A percentile compares a stretch with the other conserved stretches of the same genome.
Evolutionary conservation across 2,797 vertebrate species (phyloP).

Genomic region (Leptoclinus maculatus): DNA sequence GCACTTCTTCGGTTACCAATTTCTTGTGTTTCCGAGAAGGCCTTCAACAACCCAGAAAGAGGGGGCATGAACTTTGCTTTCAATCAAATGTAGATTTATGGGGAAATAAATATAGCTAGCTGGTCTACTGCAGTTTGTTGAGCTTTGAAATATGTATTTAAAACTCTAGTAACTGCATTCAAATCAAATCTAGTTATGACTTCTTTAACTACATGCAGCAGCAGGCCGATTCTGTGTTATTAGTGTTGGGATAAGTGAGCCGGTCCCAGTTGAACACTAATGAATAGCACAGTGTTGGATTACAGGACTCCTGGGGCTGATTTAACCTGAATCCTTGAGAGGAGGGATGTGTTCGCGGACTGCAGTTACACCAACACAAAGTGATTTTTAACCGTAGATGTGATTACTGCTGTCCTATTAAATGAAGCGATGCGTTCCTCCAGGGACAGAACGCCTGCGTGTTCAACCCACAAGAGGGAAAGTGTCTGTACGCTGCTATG

Average conservation of each 20-base stretch:
- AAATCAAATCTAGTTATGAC: not conserved
- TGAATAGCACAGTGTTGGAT: constrained; percentile 54
- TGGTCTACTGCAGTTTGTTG: not conserved
- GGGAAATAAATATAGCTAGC: not conserved
- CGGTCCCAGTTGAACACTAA: constrained; percentile 51
- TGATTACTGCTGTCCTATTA: constrained; percentile 49
- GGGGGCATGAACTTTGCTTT: constrained; percentile 16
- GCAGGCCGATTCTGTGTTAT: constrained; percentile 35
- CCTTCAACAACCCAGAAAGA: not conserved
- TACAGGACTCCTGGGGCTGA: constrained; percentile 54
- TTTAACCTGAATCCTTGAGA: constrained; percentile 31
- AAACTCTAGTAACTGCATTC: not conserved
- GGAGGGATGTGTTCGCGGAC: constrained; percentile 37
- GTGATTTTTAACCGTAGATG: constrained; percentile 42
- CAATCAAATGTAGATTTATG: constrained; percentile 22
- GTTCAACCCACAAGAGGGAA: constrained; percentile 13
- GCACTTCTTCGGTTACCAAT: constrained; percentile 38
- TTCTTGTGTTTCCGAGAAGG: constrained; percentile 22
- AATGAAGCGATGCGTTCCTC: constrained; percentile 28
- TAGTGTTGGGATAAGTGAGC: constrained; percentile 42
- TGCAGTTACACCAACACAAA: constrained; percentile 35
- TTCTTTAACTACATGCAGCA: constrained; percentile 1
- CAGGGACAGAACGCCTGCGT: constrained; percentile 14
- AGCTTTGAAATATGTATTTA: not conserved
- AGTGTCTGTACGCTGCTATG: not conserved